Evolutionary conservation across 2,113 vertebrate genomes (phyloP).

Genomic region (Prolemur simus): DNA sequence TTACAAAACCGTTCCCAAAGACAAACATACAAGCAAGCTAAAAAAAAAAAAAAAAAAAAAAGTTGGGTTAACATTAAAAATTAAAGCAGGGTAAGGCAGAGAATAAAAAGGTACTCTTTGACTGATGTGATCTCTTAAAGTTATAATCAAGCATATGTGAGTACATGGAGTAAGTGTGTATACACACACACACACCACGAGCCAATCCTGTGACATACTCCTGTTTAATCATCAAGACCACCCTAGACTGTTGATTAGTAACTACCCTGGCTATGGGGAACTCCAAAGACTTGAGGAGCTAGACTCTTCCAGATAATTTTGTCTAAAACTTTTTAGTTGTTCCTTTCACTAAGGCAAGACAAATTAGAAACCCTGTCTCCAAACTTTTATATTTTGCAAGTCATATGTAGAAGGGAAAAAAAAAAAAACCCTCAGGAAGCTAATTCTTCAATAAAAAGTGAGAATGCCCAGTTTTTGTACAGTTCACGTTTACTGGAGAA

Average conservation of each 20-base stretch:
- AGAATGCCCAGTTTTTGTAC: not conserved
- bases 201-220: not conserved
- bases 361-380: not conserved
- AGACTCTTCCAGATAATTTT: not conserved
- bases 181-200: not conserved
- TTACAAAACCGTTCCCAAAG: not conserved
- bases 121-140: not conserved
- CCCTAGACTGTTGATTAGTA: not conserved
- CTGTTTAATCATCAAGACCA: not conserved
- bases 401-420: not conserved
- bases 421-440: not conserved
- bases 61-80: not conserved
- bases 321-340: constrained; percentile 53
- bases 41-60: not conserved
- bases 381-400: not conserved
- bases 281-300: not conserved
- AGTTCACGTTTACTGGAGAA: not conserved
- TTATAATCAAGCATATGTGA: not conserved
- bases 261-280: not conserved
- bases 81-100: not conserved
- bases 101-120: not conserved
- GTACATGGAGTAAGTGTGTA: too few relatives aligned
- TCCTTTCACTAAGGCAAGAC: not conserved
- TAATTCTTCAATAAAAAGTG: not conserved
- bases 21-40: not conserved